A percentile compares a stretch with the other conserved stretches of the same genome.
These are phyloP conservation scores for Mayetiola destructor DNA, from an alignment of 2,888 invertebrate genomes.

Conservation along the genomic window DNA sequence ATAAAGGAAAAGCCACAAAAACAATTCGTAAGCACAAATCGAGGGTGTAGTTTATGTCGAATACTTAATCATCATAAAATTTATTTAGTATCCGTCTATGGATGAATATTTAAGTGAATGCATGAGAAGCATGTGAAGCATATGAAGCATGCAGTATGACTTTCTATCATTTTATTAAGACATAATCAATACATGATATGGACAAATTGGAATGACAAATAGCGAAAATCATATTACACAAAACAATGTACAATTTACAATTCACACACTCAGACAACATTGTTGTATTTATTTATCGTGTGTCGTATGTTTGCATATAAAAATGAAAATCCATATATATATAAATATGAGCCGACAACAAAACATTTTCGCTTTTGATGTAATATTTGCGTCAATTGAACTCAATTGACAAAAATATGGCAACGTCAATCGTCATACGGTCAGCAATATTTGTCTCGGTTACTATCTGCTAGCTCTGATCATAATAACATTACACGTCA, in stretches of 20 bases:
- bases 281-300: too few relatives aligned
- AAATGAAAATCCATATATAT: neutral
- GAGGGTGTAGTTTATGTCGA: conserved; percentile 2
- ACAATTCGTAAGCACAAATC: neutral
- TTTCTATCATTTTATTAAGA: conserved; percentile 3
- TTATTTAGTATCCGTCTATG: too few relatives aligned
- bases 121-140: neutral
- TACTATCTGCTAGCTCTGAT: too few relatives aligned
- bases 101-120: too few relatives aligned
- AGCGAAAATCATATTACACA: too few relatives aligned
- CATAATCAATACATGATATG: conserved; percentile 9
- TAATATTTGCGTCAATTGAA: neutral
- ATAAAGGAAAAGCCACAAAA: neutral
- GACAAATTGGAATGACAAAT: neutral
- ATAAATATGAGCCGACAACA: neutral
- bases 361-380: neutral
- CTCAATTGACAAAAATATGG: conserved; percentile 1
- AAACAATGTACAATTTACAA: too few relatives aligned
- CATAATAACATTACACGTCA: too few relatives aligned
- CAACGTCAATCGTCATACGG: neutral
- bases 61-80: conserved; percentile 12
- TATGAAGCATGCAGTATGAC: too few relatives aligned
- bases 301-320: neutral
- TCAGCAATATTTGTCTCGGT: neutral
- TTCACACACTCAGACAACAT: too few relatives aligned